A percentile compares a stretch with the other conserved stretches of the same genome.
Evolutionary conservation across 2,797 vertebrate species (phyloP).

Genomic region (Lithobates sylvaticus): DNA sequence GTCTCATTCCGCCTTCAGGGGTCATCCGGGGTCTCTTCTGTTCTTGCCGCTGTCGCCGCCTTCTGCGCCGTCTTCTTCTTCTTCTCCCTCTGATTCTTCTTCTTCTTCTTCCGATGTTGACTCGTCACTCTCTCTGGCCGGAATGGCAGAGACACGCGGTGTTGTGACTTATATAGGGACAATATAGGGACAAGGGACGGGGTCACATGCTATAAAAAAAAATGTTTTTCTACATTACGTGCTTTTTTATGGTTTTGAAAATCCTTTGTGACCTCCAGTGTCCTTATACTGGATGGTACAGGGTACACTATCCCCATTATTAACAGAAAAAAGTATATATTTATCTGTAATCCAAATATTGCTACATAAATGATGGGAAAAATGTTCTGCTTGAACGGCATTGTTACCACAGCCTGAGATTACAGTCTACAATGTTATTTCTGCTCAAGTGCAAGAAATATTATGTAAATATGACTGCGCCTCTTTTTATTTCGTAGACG

Average conservation of each 20-base stretch:
- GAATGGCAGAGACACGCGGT: too few species aligned
- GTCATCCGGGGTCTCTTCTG: too few species aligned
- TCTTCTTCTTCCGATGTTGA: too few species aligned
- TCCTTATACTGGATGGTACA: background rate
- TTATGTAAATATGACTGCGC: background rate
- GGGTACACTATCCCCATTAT: background rate
- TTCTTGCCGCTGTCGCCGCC: too few species aligned
- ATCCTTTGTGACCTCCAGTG: background rate
- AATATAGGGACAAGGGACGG: too few species aligned
- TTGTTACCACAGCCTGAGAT: background rate
- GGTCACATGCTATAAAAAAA: too few species aligned
- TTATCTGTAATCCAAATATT: slow-evolving; percentile 3
- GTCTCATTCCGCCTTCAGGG: too few species aligned
- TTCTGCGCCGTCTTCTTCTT: too few species aligned
- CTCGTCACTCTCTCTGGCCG: too few species aligned
- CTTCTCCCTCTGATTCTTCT: too few species aligned
- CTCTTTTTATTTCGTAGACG: background rate
- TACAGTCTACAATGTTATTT: background rate
- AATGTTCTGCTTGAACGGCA: background rate
- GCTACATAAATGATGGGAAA: background rate
- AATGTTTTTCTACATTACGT: too few species aligned
- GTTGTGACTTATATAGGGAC: too few species aligned
- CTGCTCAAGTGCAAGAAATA: background rate
- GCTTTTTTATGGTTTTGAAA: background rate
- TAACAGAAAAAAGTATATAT: background rate